Evolutionary conservation across 2,888 invertebrate species (phyloP), one percentile per base, ranked within the genome.

Genomic region (Pristionchus mayeri): DNA sequence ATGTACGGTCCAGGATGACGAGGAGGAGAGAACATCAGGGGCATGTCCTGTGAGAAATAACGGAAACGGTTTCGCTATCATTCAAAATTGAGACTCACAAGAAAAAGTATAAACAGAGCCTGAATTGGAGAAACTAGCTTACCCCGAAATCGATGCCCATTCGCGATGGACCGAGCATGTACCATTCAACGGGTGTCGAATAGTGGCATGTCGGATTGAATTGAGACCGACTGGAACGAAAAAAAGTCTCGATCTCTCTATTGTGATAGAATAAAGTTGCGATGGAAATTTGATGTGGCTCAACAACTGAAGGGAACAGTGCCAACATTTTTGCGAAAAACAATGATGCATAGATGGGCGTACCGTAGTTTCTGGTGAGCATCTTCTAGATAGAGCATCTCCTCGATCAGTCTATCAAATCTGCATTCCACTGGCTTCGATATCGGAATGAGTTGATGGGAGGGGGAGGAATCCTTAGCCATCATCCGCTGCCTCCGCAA

Each of bases 11-110:
- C 40, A 44, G 40, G 40, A n/a, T 40, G 40, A 44, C 16, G 71
- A 2, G 71, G 71, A 7, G 71, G 71, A 44, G n/a, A 71, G 24
- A 44, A 37, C 13, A 71, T 34, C 0, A n/a, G n/a, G n/a, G 71
- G 71, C 71, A 71, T 71, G 44, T 71, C 71, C 71, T 71, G 40
- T n/a, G n/a, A n/a, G n/a, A n/a, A n/a, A n/a, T n/a, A n/a, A n/a
- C n/a, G n/a, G n/a, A n/a, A n/a, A n/a, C n/a, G n/a, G n/a, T n/a
- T n/a, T n/a, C n/a, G n/a, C n/a, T n/a, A n/a, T n/a, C n/a, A n/a
- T n/a, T n/a, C n/a, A n/a, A n/a, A n/a, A n/a, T n/a, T n/a, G n/a
- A n/a, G n/a, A n/a, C n/a, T n/a, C n/a, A n/a, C n/a, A n/a, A 18
- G 21, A 4, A 52, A 21, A 52, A 21, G 52, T 18, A 52, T 21